Base-by-base conservation (phyloP, 2,888 invertebrate species). In the Yponomeuta cagnagella region DNA sequence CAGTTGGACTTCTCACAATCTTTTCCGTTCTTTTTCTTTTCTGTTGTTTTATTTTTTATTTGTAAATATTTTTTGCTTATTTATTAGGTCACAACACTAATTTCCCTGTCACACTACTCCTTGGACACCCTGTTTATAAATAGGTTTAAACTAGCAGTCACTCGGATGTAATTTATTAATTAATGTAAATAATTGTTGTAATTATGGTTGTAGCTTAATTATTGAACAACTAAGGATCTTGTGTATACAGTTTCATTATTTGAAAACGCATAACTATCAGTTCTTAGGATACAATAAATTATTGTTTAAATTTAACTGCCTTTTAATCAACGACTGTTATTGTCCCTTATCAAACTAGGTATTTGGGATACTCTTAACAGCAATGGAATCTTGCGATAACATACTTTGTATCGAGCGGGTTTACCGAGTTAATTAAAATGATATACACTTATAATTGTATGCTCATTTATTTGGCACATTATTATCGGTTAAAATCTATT, bases 251-350 rank as follows among this genome's bases (percentile, higher is more conserved):
- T 58, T 58, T 58, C 52, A 37, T 33, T 33, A 64, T 84, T 84
- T 85, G 86, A 85, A 70, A 15, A 23, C 23, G 67, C 31, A 30
- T 71, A 84, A 87, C 80, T 87, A 87, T 80, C 80, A 78, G 81
- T 76, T 81, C 74, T 86, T 88, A 87, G 85, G 75, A 87, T 83
- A 88, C 87, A 90, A 91, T 91, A 91, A 90, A 90, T 89, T 90
- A 90, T 90, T 90, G 89, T 90, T 90, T 89, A 84, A 82, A 89
- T 82, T 87, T 86, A 79, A 70, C 69, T 73, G 31, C 23, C n/a
- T 43, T 68, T 43, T 48, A 43, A 68, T 68, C 23, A 58, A 43
- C 43, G 6, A 43, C 43, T 9, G 8, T 43, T 43, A 43, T 43
- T 43, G 43, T 43, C 6, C 43, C 43, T 43, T 43, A 43, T 43